Evolutionary conservation across 2,888 invertebrate genomes (phyloP).

Genomic region (Rotaria sp.): DNA sequence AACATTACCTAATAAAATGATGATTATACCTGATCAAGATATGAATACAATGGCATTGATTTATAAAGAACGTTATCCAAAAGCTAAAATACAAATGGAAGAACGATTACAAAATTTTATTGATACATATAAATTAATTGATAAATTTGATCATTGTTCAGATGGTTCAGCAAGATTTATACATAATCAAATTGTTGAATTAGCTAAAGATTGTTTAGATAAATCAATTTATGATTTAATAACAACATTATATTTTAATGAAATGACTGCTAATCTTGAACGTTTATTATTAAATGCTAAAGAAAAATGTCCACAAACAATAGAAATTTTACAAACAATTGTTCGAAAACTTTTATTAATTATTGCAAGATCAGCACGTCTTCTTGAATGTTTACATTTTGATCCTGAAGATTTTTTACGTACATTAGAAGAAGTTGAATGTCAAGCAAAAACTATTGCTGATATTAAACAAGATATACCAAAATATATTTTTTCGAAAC

Average conservation of each 20-base stretch:
- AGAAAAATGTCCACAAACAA: conserved; percentile 35
- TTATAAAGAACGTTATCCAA: conserved; percentile 29
- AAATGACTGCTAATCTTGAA: conserved; percentile 93
- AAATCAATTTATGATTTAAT: conserved; percentile 89
- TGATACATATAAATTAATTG: conserved; percentile 22
- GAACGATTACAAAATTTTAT: conserved; percentile 37
- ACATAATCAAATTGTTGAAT: conserved; percentile 75
- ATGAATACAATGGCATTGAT: not conserved
- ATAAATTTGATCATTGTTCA: conserved; percentile 25
- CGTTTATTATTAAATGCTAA: conserved; percentile 76
- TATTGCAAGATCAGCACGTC: conserved; percentile 86
- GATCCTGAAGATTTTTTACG: conserved; percentile 98
- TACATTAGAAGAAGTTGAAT: conserved; percentile 81
- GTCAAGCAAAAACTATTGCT: conserved; percentile 53
- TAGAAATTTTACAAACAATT: conserved; percentile 36
- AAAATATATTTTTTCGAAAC: conserved; percentile 91
- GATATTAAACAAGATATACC: conserved; percentile 89
- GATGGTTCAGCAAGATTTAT: conserved; percentile 82
- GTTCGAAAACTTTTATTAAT: conserved; percentile 69
- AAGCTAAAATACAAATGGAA: conserved; percentile 37
- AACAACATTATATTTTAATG: conserved; percentile 91
- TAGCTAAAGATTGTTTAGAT: conserved; percentile 88
- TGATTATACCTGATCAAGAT: not conserved
- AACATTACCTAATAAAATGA: not conserved
- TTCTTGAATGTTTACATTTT: conserved; percentile 94